These are phyloP conservation scores for Lepidochrysops patricia DNA, from an alignment of 2,888 invertebrate genomes.

Conservation along the genomic window DNA sequence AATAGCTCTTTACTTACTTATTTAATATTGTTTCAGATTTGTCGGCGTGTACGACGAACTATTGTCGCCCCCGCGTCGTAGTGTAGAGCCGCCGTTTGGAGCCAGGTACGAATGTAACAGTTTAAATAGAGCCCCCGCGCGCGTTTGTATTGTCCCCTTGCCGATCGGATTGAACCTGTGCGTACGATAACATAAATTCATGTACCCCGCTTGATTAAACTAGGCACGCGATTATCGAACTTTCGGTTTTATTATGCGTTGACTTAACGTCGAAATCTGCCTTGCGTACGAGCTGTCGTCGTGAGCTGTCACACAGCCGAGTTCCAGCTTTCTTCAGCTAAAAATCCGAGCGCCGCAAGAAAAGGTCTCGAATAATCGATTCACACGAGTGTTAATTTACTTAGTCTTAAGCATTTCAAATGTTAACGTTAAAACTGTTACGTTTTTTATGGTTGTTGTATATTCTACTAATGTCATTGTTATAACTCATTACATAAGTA, in stretches of 20 bases:
- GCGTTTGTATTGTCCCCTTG: conserved; percentile 43
- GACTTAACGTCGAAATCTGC: neutral
- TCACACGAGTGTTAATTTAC: neutral
- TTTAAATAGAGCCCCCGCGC: conserved; percentile 54
- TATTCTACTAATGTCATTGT: neutral
- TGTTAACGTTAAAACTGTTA: neutral
- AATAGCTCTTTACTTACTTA: neutral
- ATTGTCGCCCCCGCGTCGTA: conserved; percentile 67
- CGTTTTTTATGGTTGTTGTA: neutral
- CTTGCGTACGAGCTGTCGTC: neutral
- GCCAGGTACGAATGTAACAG: conserved; percentile 70
- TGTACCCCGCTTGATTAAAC: neutral
- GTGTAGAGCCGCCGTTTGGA: conserved; percentile 67
- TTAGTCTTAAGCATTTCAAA: neutral
- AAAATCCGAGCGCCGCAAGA: neutral
- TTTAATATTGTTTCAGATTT: conserved; percentile 38
- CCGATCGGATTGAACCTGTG: conserved; percentile 61
- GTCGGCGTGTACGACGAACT: conserved; percentile 67
- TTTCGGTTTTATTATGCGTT: neutral
- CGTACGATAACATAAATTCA: conserved; percentile 28
- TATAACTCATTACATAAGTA: no score
- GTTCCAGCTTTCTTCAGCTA: neutral
- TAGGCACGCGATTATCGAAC: neutral
- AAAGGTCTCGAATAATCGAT: neutral
- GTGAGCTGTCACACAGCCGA: neutral